Conservation (phyloP, 2,888 invertebrate genomes). For the Nomada ferruginata region DNA sequence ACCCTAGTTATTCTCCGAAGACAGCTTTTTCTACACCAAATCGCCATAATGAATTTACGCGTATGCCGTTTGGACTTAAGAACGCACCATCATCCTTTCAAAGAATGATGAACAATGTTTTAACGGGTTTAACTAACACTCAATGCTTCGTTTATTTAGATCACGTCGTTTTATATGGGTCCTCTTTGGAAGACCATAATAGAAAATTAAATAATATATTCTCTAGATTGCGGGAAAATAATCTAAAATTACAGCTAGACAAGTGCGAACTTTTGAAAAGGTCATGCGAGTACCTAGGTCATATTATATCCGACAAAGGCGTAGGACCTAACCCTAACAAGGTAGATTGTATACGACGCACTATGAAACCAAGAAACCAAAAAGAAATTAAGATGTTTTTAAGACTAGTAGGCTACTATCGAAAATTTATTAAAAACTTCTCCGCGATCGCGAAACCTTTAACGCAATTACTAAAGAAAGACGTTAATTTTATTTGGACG, state of each 20-base stretch:
- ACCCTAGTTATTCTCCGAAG: background rate
- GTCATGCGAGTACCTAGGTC: constrained; percentile 7
- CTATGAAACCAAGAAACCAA: constrained; percentile 10
- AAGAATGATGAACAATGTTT: constrained; percentile 40
- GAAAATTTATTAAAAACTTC: constrained; percentile 32
- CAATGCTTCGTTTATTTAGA: constrained; percentile 21
- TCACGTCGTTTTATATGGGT: constrained; percentile 48
- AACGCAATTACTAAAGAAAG: too few relatives aligned
- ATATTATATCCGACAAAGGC: constrained; percentile 2
- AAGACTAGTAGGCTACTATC: constrained; percentile 20
- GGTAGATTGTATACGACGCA: too few relatives aligned
- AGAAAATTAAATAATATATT: constrained; percentile 19
- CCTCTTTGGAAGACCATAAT: constrained; percentile 37
- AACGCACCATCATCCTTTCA: too few relatives aligned
- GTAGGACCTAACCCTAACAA: too few relatives aligned
- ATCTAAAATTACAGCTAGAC: background rate
- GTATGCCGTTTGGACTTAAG: background rate
- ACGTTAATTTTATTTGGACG: too few relatives aligned
- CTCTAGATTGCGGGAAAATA: constrained; percentile 38
- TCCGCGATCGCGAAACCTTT: too few relatives aligned
- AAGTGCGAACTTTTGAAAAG: constrained; percentile 4
- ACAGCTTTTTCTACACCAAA: background rate
- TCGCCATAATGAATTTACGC: background rate
- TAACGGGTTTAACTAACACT: constrained; percentile 54
- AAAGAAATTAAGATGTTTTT: constrained; percentile 44